Base-by-base conservation (phyloP, 1,140 invertebrate genomes). In the Carcinoscorpius rotundicauda region DNA sequence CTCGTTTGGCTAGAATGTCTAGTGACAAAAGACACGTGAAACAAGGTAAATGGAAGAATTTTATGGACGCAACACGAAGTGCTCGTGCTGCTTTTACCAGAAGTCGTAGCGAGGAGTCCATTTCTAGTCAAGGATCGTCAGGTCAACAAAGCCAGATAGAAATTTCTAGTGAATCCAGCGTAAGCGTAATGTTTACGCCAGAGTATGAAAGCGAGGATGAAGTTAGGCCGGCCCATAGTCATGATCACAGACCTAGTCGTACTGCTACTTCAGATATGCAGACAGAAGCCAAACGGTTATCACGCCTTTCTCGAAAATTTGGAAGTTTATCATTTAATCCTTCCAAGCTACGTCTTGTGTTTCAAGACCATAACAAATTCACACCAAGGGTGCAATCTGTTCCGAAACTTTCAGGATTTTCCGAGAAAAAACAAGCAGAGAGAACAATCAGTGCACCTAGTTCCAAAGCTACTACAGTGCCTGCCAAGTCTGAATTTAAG, bases 51-150 rank as follows among this genome's bases (percentile, higher is more conserved):
- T 70, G 69, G 69, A 58, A 61, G 9, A 58, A 69, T 53, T 53
- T 70, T 10, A 60, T 70, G 11, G 68, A 70, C 29, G 68, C 69
- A 9, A 70, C 69, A 10, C 52, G 61, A 58, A 61, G 69, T 6
- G 69, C 67, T 9, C 61, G 63, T 49, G 65, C 66, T 3, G 68
- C 68, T 5, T 69, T 70, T 53, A 63, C 63, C 51, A 52, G 69
- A 49, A 70, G 69, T 51, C 52, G 68, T 49, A 67, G 64, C 50
- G 68, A 68, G 51, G 68, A 68, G n/a, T 70, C 68, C 8, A 56
- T 70, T 8, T 69, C 67, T 62, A 69, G 69, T 51, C 67, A 70
- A 11, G 64, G 52, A 4, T 66, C 64, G 11, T 69, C 66, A 4
- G 65, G 65, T 11, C 68, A 62, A 8, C 51, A 49, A 10, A 60